These are phyloP conservation scores for Cheilosia scutellata DNA, from an alignment of 2,888 invertebrate genomes.

Conservation along the genomic window DNA sequence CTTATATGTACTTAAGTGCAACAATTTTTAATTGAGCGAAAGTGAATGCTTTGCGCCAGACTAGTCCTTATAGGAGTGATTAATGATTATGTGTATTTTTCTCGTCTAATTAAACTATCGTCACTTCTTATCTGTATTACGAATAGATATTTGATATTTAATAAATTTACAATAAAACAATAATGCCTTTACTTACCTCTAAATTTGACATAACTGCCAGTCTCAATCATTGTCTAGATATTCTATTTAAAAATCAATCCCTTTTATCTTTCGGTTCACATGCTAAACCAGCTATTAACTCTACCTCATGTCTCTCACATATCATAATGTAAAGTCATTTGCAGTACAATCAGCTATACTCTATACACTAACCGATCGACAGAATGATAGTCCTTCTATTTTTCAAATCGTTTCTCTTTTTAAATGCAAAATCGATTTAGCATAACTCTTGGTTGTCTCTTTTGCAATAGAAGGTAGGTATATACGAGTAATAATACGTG, in stretches of 20 bases:
- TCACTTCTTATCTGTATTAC: no score
- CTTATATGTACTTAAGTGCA: no score
- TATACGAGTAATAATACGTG: slow-evolving; percentile 25
- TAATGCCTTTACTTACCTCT: no score
- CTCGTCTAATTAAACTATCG: no score
- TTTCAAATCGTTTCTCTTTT: slow-evolving; percentile 11
- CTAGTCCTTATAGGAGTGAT: no score
- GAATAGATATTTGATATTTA: no score
- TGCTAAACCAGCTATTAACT: background rate
- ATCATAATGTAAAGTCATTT: slow-evolving; percentile 1
- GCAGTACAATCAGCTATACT: slow-evolving; percentile 6
- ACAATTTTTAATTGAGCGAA: no score
- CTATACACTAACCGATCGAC: slow-evolving; percentile 1
- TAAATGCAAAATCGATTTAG: slow-evolving; percentile 20
- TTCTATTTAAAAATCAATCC: background rate
- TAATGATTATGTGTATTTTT: no score
- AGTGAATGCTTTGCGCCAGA: no score
- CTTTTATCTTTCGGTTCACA: background rate
- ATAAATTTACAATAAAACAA: no score
- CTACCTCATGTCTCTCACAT: background rate
- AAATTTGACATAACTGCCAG: no score
- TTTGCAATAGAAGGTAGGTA: background rate
- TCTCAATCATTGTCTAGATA: background rate
- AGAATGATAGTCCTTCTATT: slow-evolving; percentile 38
- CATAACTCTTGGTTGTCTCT: slow-evolving; percentile 10